A percentile compares a stretch with the other conserved stretches of the same genome.
Evolutionary conservation across 2,797 vertebrate species (phyloP).

Genomic region (Odontamblyopus rebecca): DNA sequence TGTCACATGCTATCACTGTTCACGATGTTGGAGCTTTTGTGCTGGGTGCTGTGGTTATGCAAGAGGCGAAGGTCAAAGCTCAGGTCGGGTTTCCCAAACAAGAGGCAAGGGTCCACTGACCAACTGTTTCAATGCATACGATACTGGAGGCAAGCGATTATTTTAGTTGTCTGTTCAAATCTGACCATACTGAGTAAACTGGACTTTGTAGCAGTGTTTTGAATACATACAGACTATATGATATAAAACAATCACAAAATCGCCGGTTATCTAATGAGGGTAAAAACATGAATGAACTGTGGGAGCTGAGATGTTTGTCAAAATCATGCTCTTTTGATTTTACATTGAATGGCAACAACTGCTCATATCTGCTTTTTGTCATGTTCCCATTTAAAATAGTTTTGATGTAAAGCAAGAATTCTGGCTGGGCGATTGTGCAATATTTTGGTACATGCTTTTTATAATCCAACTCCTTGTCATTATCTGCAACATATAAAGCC

Average conservation of each 20-base stretch:
- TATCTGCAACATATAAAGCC: no score
- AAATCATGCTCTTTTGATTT: neutral
- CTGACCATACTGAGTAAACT: neutral
- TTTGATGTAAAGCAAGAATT: neutral
- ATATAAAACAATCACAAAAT: neutral
- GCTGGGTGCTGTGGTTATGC: constrained; percentile 30
- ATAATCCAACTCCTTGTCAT: neutral
- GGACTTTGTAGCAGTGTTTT: neutral
- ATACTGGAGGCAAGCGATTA: neutral
- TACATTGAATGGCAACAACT: neutral
- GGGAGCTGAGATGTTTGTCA: neutral
- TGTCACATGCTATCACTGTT: constrained; percentile 57
- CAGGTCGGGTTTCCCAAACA: constrained; percentile 41
- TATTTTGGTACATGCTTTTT: neutral
- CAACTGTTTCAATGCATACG: constrained; percentile 14
- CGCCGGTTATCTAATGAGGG: neutral
- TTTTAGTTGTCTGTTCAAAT: neutral
- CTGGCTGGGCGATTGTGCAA: neutral
- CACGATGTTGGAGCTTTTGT: constrained; percentile 50
- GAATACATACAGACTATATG: neutral
- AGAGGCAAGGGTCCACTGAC: constrained; percentile 17
- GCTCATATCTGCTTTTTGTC: neutral
- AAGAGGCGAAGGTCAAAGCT: constrained; percentile 46
- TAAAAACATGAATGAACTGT: neutral
- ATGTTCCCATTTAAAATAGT: neutral